Base-by-base conservation (phyloP, 1,140 invertebrate genomes). In the Adoxophyes honmai region DNA sequence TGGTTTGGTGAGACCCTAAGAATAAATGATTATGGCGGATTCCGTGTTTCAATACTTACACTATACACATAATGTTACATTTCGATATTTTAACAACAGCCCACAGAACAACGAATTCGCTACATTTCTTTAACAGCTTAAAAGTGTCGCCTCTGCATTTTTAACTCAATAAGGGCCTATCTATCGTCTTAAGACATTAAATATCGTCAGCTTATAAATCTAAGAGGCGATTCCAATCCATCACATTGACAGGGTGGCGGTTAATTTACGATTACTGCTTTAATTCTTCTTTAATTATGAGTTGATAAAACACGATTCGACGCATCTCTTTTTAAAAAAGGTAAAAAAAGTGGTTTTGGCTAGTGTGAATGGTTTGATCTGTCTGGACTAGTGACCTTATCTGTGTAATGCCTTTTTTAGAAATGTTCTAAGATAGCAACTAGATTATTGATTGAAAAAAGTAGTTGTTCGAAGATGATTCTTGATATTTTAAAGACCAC, bases 171-270 rank as follows among this genome's bases (percentile, higher is more conserved):
- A 10, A 10, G 42, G 16, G 16, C 42, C 21, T 48, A 48, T 48
- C 42, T 48, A 10, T n/a, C n/a, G 21, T 48, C 42, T 16, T 3
- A 28, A 28, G 42, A 16, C 42, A 48, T 48, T 48, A 48, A 48
- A 48, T 28, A 28, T 28, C 10, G 18, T 28, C 11, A 28, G 5
- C 16, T 11, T 21, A 48, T 48, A 48, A 48, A 48, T 48, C 42
- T 48, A 48, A 33, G 10, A 11, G 42, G 42, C 28, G 18, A 16
- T 48, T 21, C 11, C 42, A 18, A 48, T 48, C 42, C 42, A 48
- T 48, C 16, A 48, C 42, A 48, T 48, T 48, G 42, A 48, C 42
- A 48, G 9, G 6, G 10, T 4, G 42, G 16, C 16, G 21, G 21
- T 18, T 48, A 48, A 48, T 48, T 48, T 48, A 48, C 42, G 18